Conservation (phyloP, 2,888 invertebrate species). For the Megalurothrips usitatus region DNA sequence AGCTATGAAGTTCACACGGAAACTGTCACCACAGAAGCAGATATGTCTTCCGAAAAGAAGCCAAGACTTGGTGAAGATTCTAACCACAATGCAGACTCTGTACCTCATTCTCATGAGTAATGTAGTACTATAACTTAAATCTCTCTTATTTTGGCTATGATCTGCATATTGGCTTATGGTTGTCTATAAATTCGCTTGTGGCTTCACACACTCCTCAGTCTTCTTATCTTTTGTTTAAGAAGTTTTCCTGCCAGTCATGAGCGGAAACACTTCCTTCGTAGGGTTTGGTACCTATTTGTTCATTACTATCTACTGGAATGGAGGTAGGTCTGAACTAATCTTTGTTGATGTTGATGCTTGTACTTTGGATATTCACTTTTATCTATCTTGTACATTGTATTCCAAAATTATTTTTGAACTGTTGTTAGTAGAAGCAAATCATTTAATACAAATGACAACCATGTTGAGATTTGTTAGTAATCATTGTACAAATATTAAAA, state of each 20-base stretch:
- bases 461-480: slow-evolving; percentile 23
- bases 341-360: slow-evolving; percentile 21
- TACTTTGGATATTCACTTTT: slow-evolving; percentile 19
- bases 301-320: not conserved
- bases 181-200: slow-evolving; percentile 4
- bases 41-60: slow-evolving; percentile 1
- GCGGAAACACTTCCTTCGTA: not conserved
- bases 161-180: slow-evolving; percentile 23
- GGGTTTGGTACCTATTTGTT: not conserved
- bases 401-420: slow-evolving; percentile 21
- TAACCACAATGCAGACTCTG: slow-evolving; percentile 53
- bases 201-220: slow-evolving; percentile 22
- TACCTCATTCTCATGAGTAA: slow-evolving; percentile 4
- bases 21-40: slow-evolving; percentile 9
- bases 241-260: not conserved
- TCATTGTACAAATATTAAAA: slow-evolving; percentile 27
- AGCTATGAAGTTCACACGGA: slow-evolving; percentile 22
- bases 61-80: slow-evolving; percentile 69
- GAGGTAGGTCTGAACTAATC: not conserved
- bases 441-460: slow-evolving; percentile 6
- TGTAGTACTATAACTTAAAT: not conserved
- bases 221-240: not conserved
- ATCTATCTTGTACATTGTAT: slow-evolving; percentile 23
- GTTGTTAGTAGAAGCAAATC: slow-evolving; percentile 19
- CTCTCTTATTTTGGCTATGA: slow-evolving; percentile 15